Conservation (phyloP, 2,888 invertebrate species). For the Callyntrura sp. region DNA sequence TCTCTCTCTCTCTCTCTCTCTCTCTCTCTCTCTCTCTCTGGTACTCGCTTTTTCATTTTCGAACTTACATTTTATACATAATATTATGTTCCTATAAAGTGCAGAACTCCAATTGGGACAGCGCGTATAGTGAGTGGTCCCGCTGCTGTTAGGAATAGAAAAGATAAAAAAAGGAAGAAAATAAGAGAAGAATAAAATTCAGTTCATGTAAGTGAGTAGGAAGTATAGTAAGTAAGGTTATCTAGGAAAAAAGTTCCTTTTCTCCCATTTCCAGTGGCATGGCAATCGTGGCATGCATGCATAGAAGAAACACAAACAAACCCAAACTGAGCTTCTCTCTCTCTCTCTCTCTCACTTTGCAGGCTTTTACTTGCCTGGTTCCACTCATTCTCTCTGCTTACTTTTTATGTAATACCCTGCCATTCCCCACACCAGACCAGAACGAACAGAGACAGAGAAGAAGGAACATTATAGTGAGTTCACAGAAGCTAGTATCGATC, state of each 20-base stretch:
- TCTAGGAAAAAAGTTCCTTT: slow-evolving; percentile 27
- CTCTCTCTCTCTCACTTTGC: not conserved
- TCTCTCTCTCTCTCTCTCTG: not conserved
- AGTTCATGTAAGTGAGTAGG: not conserved
- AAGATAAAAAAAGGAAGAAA: slow-evolving; percentile 31
- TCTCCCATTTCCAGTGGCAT: not conserved
- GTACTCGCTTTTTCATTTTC: not conserved
- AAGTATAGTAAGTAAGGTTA: not conserved
- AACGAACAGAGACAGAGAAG: slow-evolving; percentile 32
- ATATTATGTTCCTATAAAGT: not conserved
- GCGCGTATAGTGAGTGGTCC: not conserved
- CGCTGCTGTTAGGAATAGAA: not conserved
- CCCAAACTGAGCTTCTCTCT: slow-evolving; percentile 39
- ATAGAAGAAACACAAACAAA: slow-evolving; percentile 20
- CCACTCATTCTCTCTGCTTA: slow-evolving; percentile 6
- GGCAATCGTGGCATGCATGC: not conserved
- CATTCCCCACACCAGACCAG: slow-evolving; percentile 12
- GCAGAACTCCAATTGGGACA: slow-evolving; percentile 20
- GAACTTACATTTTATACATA: not conserved
- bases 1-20: too few relatives aligned
- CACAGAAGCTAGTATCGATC: slow-evolving; percentile 66
- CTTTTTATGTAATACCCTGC: slow-evolving; percentile 21
- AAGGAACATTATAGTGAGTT: slow-evolving; percentile 22
- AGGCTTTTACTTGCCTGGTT: slow-evolving; percentile 5
- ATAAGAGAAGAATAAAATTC: not conserved